Base-by-base conservation (phyloP, 1,140 invertebrate species). In the Ooceraea biroi region DNA sequence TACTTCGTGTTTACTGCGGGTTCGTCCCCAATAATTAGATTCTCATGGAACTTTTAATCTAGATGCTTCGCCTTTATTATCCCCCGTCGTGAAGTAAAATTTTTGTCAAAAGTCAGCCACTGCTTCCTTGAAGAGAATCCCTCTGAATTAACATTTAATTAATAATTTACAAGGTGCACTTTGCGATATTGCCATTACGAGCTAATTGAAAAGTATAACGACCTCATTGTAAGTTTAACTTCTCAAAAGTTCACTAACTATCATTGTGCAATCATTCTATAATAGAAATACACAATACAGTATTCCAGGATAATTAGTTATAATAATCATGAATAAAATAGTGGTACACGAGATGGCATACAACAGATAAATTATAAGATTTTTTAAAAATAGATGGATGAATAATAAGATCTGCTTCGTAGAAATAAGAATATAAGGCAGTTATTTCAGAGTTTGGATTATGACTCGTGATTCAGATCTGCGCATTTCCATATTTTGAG, bases 11-110 rank as follows among this genome's bases (percentile, higher is more conserved):
- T 78, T 78, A 78, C 50, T 30, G 76, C 76, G 50, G 48, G 11
- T 19, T 78, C 76, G 76, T 78, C 76, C 36, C 50, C 63, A 69
- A 78, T 78, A 78, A 78, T 78, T 69, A 78, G 76, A 69, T 78
- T 69, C 63, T 17, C n/a, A 19, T 22, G 22, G 2, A 69, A 69
- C 65, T 78, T 78, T 78, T 27, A 19, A 41, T 61, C 50, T 57
- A 69, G 76, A 57, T 78, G 48, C 27, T 3, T 14, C 12, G 60
- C 36, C 66, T 41, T 69, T 78, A 69, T 78, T 78, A 78, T 78
- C 8, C 74, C 25, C 10, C 30, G 19, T 19, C 11, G 50, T 22
- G 10, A 41, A 17, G 50, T 27, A 57, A 19, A 57, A 55, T 69
- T 78, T 78, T 78, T 36, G 76, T 57, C 48, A 55, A 17, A 68